Conservation (phyloP, 2,888 invertebrate species). For the Orchesellides sinensis region DNA sequence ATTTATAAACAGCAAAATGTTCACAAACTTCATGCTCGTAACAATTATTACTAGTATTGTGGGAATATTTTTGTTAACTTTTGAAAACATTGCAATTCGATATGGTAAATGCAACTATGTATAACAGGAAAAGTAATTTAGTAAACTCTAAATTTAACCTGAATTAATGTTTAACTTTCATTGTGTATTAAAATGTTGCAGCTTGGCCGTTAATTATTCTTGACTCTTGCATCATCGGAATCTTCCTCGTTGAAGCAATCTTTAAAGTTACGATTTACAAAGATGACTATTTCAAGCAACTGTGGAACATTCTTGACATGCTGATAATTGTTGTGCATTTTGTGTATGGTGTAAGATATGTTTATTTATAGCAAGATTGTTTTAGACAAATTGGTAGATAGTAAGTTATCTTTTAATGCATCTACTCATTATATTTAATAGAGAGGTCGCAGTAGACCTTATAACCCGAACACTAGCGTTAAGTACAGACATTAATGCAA, state of each 20-base stretch:
- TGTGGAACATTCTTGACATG: slow-evolving; percentile 70
- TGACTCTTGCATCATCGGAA: slow-evolving; percentile 70
- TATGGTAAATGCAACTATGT: no score
- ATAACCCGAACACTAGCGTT: slow-evolving; percentile 64
- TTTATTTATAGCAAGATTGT: background rate
- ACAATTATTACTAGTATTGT: slow-evolving; percentile 70
- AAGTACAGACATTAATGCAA: slow-evolving; percentile 65
- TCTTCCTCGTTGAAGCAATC: slow-evolving; percentile 71
- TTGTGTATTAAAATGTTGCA: slow-evolving; percentile 9
- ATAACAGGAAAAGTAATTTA: no score
- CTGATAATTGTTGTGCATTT: slow-evolving; percentile 69
- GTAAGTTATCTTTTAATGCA: no score
- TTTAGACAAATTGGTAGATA: background rate
- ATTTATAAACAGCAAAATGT: slow-evolving; percentile 70
- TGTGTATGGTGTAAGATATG: slow-evolving; percentile 61
- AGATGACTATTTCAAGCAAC: slow-evolving; percentile 68
- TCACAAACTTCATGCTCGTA: slow-evolving; percentile 67
- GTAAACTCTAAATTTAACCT: background rate
- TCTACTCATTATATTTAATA: background rate
- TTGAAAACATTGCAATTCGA: slow-evolving; percentile 64
- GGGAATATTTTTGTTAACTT: slow-evolving; percentile 69
- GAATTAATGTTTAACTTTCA: background rate
- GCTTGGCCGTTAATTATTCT: slow-evolving; percentile 64
- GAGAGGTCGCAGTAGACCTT: slow-evolving; percentile 65
- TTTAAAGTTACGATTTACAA: slow-evolving; percentile 71